Evolutionary conservation across 2,797 vertebrate genomes (phyloP), one percentile per base, ranked within the genome.

Genomic region (Ciconia nigra): DNA sequence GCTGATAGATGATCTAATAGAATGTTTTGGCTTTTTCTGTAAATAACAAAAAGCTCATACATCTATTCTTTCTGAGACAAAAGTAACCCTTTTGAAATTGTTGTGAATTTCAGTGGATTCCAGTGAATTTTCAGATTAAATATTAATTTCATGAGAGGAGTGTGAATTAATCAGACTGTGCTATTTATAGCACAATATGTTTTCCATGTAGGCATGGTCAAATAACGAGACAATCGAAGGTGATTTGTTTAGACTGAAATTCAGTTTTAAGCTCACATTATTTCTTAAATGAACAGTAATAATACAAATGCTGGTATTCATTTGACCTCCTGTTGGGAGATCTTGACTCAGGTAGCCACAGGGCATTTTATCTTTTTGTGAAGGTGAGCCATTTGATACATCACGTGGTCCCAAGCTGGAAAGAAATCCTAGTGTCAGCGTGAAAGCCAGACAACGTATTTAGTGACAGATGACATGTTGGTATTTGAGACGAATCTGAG

Each of bases 21-120:
- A 86, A 74, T 76, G 41, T 55, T 80, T 94, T 63, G 54, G 18
- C 47, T 88, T 94, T 91, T 83, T 83, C 57, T 86, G 35, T 63
- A 65, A 88, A 67, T 63, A 77, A 59, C 65, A 66, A 37, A 51
- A 71, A 33, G 61, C 49, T 93, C 62, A 21, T 24, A 17, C 29
- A n/a, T 24, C 37, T 39, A 39, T 85, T 55, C 44, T 39, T 89
- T 41, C 66, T n/a, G 72, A 86, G 61, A 26, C 28, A 52, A 55
- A 59, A 70, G 63, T 55, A 71, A 57, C 33, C 41, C 33, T 86
- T 86, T 29, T 15, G 58, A 91, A 76, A 63, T 78, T 24, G 16
- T 35, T 69, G 58, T 70, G 70, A 29, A 25, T 83, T 80, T 80
- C 51, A 2, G 19, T 57, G 89, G 69, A 72, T 89, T 91, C 47